phyloP scores from a whole-genome alignment of 2,888 invertebrate species.

The Pediacus dermestoides region DNA sequence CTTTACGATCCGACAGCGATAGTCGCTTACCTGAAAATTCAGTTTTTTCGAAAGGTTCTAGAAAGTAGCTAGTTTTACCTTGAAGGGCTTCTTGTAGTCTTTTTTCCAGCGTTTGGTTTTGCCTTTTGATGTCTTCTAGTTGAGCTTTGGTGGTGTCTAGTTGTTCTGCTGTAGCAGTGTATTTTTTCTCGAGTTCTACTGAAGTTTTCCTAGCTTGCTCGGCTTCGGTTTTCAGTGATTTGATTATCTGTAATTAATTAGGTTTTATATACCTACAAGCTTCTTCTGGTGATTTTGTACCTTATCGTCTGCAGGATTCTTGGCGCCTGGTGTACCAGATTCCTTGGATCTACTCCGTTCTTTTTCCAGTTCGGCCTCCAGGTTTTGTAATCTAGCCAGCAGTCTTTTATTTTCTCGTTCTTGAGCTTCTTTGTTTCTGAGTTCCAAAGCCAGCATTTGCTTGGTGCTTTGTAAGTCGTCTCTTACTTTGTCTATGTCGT shows the following conservation, averaged over 20 bases:
- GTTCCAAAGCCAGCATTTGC: constrained; percentile 82
- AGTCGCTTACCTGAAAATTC: constrained; percentile 34
- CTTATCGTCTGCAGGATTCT: constrained; percentile 41
- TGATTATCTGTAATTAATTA: constrained; percentile 53
- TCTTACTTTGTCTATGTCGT: constrained; percentile 85
- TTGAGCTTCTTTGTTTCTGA: constrained; percentile 79
- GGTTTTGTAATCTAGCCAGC: constrained; percentile 70
- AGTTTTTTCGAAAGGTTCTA: constrained; percentile 9
- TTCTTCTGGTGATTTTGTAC: too few species aligned
- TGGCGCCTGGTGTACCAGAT: constrained; percentile 23
- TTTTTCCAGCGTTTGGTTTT: constrained; percentile 73
- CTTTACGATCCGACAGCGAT: constrained; percentile 49
- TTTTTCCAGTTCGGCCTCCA: constrained; percentile 78
- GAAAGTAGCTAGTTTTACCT: constrained; percentile 31
- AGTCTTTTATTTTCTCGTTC: constrained; percentile 78
- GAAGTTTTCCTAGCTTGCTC: constrained; percentile 74
- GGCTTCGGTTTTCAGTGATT: constrained; percentile 69
- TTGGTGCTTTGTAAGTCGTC: constrained; percentile 90
- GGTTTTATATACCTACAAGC: too few species aligned
- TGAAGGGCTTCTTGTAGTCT: constrained; percentile 65
- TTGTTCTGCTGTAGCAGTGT: constrained; percentile 70
- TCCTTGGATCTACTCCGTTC: constrained; percentile 40
- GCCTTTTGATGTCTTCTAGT: constrained; percentile 75
- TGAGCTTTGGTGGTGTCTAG: constrained; percentile 71
- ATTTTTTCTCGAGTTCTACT: constrained; percentile 78